A percentile compares a stretch with the other conserved stretches of the same genome.
These are phyloP conservation scores for Mus minutoides DNA, from an alignment of 2,797 vertebrate genomes.

Conservation along the genomic window DNA sequence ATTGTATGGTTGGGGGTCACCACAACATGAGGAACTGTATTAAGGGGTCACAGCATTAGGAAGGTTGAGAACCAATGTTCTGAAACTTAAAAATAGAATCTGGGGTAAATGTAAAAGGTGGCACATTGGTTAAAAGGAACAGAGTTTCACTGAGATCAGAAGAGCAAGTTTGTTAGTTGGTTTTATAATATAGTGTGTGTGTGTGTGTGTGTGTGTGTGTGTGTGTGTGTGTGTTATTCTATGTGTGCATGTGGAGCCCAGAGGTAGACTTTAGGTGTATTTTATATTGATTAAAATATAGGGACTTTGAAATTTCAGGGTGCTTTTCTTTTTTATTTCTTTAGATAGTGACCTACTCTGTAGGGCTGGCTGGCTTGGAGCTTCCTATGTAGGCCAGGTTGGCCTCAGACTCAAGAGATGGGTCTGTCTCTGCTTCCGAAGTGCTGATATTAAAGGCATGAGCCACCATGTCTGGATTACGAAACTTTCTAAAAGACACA, in stretches of 20 bases:
- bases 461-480: background rate
- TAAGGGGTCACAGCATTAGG: background rate
- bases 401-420: background rate
- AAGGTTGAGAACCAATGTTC: background rate
- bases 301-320: slow-evolving; percentile 66
- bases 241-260: background rate
- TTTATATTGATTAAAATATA: slow-evolving; percentile 69
- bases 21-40: background rate
- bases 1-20: background rate
- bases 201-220: background rate
- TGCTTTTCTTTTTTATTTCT: background rate
- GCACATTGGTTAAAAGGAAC: background rate
- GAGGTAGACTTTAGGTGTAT: background rate
- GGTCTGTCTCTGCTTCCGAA: background rate
- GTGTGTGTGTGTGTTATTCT: background rate
- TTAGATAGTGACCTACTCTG: background rate
- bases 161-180: background rate
- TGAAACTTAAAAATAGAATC: background rate
- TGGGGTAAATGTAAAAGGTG: background rate
- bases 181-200: background rate
- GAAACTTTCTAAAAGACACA: slow-evolving; percentile 60
- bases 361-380: background rate
- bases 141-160: background rate
- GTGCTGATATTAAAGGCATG: background rate
- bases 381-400: background rate